Percentiles rank a stretch among this genome's conserved stretches.
Conservation (phyloP, 2,797 vertebrate species). For the Nannoperca australis region DNA sequence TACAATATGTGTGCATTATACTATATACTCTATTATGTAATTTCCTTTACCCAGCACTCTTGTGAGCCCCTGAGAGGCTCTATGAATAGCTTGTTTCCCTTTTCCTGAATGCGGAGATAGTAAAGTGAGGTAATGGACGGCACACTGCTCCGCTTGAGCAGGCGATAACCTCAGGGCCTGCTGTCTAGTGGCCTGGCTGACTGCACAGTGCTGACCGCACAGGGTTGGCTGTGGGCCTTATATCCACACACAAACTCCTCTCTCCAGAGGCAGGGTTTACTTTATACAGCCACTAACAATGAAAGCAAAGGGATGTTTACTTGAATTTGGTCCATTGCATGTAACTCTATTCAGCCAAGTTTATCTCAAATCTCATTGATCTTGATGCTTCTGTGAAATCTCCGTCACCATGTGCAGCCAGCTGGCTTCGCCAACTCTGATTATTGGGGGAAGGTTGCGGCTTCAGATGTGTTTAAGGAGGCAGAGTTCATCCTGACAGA, state of each 20-base stretch:
- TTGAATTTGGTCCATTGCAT: conserved; percentile 50
- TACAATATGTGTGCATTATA: background rate
- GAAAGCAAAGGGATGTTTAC: conserved; percentile 70
- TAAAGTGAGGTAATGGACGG: conserved; percentile 77
- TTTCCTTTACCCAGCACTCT: conserved; percentile 47
- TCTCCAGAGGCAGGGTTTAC: conserved; percentile 58
- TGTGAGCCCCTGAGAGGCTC: conserved; percentile 61
- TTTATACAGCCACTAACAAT: conserved; percentile 71
- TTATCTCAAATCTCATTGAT: conserved; percentile 65
- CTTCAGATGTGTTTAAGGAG: conserved; percentile 45
- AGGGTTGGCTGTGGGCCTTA: conserved; percentile 62
- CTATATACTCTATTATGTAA: conserved; percentile 26
- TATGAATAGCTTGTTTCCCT: conserved; percentile 81
- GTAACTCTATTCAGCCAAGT: conserved; percentile 54
- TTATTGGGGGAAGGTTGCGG: conserved; percentile 36
- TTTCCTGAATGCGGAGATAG: conserved; percentile 74
- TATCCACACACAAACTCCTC: conserved; percentile 59
- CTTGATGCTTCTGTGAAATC: conserved; percentile 59
- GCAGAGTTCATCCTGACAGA: conserved; percentile 59
- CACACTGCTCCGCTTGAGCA: conserved; percentile 77
- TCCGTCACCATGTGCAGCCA: conserved; percentile 58
- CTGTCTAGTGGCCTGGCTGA: conserved; percentile 71
- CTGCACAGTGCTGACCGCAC: conserved; percentile 68
- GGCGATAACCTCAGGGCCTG: conserved; percentile 78
- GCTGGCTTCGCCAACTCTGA: conserved; percentile 50